Conservation (phyloP, 1,140 invertebrate species). For the Diuraphis noxia region DNA sequence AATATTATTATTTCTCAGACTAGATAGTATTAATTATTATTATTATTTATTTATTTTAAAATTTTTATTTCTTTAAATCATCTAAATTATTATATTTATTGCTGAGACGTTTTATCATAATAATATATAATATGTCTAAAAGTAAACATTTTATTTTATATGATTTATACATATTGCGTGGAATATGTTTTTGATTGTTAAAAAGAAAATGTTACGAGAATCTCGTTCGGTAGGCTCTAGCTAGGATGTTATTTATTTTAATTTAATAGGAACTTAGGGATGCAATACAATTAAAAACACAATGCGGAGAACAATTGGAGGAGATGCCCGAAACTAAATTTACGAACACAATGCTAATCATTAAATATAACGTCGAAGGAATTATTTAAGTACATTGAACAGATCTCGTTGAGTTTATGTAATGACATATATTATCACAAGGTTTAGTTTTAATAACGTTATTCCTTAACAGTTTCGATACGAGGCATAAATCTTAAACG, state of each 20-base stretch:
- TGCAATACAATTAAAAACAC: constrained; percentile 45
- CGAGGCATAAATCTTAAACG: constrained; percentile 34
- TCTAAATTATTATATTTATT: constrained; percentile 51
- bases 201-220: constrained; percentile 22
- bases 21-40: constrained; percentile 37
- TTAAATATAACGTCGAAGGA: constrained; percentile 30
- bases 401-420: constrained; percentile 27
- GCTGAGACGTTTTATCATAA: constrained; percentile 34
- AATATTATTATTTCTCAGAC: constrained; percentile 48
- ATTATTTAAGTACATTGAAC: constrained; percentile 19
- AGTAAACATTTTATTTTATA: constrained; percentile 28
- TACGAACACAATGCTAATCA: constrained; percentile 48
- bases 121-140: constrained; percentile 14
- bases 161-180: constrained; percentile 10
- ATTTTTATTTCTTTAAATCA: not conserved
- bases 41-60: not conserved
- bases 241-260: constrained; percentile 29
- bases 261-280: constrained; percentile 51
- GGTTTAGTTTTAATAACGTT: constrained; percentile 22
- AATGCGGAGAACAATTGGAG: constrained; percentile 47
- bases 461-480: constrained; percentile 10
- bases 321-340: constrained; percentile 45
- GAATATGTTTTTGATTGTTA: constrained; percentile 43
- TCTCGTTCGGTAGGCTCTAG: constrained; percentile 10
- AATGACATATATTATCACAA: constrained; percentile 42